Base-by-base conservation (phyloP, 1,140 invertebrate species). In the Trachymyrmex septentrionalis region DNA sequence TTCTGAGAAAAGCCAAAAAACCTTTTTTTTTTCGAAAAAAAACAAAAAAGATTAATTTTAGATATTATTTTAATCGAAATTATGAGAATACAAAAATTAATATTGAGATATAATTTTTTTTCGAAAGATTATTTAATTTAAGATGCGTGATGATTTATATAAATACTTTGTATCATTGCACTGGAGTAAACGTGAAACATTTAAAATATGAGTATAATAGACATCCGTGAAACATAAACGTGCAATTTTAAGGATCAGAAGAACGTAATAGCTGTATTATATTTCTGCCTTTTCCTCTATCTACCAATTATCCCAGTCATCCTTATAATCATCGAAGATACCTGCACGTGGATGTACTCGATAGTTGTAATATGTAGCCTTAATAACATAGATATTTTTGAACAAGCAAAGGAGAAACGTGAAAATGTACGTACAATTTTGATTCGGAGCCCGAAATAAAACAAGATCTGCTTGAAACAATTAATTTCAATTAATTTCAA, bases 201-300 rank as follows among this genome's bases (percentile, higher is more conserved):
- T 72, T 72, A 48, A 73, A 69, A 82, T 14, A 21, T 21, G 55
- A 73, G 24, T 61, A 61, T 80, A 67, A 80, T 69, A 6, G 10
- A 81, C 67, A 50, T 50, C 27, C 38, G 24, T 73, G 81, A 77
- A 88, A 89, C 30, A 57, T 57, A 61, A 86, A 78, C 55, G 81
- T 73, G 16, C 12, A 69, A 72, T 86, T 86, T 78, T 85, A 80
- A 57, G 88, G 67, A 48, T 78, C 53, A 9, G 10, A 66, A 77
- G 73, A 84, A 89, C 76, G 81, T 87, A 89, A 87, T 85, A 63
- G 53, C 48, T 50, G 27, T 80, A 78, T 88, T 72, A 30, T 53
- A 57, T 84, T 84, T 64, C 69, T 59, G 21, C 19, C 80, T 63
- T 84, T 30, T 84, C 69, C 5, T 75, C 69, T 84, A 73, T 73